Evolutionary conservation across 2,888 invertebrate genomes (phyloP), one percentile per base, ranked within the genome.

Genomic region (Busseola fusca): DNA sequence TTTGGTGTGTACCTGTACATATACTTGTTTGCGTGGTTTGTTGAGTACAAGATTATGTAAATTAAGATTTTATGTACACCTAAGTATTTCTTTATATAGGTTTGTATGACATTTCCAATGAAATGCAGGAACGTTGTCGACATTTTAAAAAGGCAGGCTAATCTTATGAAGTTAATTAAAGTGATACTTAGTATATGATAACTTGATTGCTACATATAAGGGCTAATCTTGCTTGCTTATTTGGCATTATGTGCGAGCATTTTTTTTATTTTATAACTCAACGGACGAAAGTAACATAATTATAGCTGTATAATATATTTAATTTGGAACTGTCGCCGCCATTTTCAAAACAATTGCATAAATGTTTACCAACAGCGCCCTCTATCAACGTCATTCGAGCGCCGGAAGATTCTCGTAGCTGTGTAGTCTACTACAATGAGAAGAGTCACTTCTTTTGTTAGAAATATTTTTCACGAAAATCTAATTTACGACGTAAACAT

Each of bases 71-170:
- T 37, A 34, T 27, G 1, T 30, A 27, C n/a, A 63, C 25, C 34
- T 50, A 60, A 48, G 52, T 64, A 34, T 25, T 42, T 48, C 1
- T 45, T 30, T 34, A 1, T 62, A 21, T n/a, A 16, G 25, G 14
- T 40, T 54, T 50, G 14, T 30, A 64, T 14, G 14, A 67, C 78
- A 67, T 76, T 78, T 58, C 63, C 58, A 63, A 76, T 72, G 4
- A 71, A 34, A 18, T 45, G n/a, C n/a, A 25, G 34, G 27, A 48
- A 54, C 34, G 18, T 52, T 18, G n/a, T 45, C 45, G 30, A n/a
- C n/a, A n/a, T 52, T 67, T 58, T n/a, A 10, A 50, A 16, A 34
- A n/a, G n/a, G 30, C 5, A 16, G 5, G 30, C n/a, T 30, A 21
- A 45, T 62, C 16, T 45, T 45, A 37, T 25, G n/a, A n/a, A n/a